Conservation (phyloP, 2,888 invertebrate genomes). For the Liopterus haemorrhoidalis region DNA sequence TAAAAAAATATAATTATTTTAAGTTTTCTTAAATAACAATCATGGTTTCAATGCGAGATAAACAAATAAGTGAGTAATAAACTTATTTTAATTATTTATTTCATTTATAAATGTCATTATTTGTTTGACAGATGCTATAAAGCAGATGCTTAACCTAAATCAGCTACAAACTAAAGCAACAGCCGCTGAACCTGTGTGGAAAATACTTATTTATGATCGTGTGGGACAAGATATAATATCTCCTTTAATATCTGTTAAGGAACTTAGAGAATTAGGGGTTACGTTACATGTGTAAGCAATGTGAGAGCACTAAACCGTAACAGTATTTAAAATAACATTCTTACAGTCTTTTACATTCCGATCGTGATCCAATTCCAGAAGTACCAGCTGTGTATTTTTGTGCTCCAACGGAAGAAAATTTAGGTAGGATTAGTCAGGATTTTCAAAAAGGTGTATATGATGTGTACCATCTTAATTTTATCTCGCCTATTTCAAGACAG, state of each 20-base stretch:
- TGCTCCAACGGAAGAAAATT: conserved; percentile 91
- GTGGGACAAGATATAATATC: conserved; percentile 98
- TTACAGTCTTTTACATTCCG: conserved; percentile 76
- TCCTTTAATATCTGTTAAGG: conserved; percentile 91
- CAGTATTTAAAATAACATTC: conserved; percentile 9
- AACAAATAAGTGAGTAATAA: conserved; percentile 56
- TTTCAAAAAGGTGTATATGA: conserved; percentile 86
- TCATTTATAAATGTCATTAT: conserved; percentile 10
- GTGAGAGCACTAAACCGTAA: neutral
- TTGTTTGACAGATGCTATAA: conserved; percentile 70
- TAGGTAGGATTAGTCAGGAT: conserved; percentile 88
- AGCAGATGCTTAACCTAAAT: conserved; percentile 94
- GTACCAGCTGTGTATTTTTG: conserved; percentile 99
- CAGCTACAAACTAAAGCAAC: conserved; percentile 68
- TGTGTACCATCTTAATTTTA: conserved; percentile 92
- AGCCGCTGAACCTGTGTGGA: conserved; percentile 88
- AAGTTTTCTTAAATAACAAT: no score
- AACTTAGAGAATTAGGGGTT: conserved; percentile 90
- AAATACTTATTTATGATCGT: conserved; percentile 91
- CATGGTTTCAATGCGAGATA: conserved; percentile 65
- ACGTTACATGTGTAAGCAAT: conserved; percentile 89
- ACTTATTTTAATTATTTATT: conserved; percentile 4
- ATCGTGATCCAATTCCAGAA: conserved; percentile 91
- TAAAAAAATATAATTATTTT: no score
- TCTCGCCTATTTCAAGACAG: conserved; percentile 88